Conservation (phyloP, 2,888 invertebrate genomes). For the Diaprepes abbreviatus region DNA sequence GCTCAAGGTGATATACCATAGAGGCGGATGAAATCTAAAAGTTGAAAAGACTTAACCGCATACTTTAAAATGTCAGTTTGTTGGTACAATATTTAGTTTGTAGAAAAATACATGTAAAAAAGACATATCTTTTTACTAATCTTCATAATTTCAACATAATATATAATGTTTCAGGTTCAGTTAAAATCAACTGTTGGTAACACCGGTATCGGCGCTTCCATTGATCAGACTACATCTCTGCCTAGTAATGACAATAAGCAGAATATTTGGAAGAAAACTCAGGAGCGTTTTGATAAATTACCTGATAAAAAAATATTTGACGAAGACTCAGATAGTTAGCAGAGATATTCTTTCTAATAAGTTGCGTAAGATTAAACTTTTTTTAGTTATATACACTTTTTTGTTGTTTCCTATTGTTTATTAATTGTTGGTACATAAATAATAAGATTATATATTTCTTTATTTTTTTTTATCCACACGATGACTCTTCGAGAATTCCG, state of each 20-base stretch:
- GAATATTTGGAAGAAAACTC: constrained; percentile 59
- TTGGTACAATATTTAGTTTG: too few species aligned
- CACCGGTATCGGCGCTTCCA: constrained; percentile 56
- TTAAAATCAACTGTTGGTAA: constrained; percentile 57
- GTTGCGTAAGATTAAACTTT: neutral
- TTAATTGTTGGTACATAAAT: neutral
- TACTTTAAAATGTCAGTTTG: too few species aligned
- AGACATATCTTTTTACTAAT: too few species aligned
- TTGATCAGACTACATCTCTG: constrained; percentile 7
- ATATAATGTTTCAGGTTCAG: constrained; percentile 57
- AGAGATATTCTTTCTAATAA: neutral
- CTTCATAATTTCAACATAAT: too few species aligned
- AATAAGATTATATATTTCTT: too few species aligned
- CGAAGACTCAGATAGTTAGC: constrained; percentile 35
- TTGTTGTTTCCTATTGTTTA: neutral
- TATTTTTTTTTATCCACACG: too few species aligned
- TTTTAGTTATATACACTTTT: neutral
- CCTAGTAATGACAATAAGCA: constrained; percentile 50
- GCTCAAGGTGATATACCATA: too few species aligned
- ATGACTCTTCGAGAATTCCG: too few species aligned
- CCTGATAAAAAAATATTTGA: constrained; percentile 52
- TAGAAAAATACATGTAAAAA: too few species aligned
- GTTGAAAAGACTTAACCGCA: too few species aligned
- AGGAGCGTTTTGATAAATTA: constrained; percentile 59
- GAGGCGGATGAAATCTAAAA: too few species aligned